phyloP scores from a whole-genome alignment of 1,140 invertebrate species.

The Coelopa frigida region DNA sequence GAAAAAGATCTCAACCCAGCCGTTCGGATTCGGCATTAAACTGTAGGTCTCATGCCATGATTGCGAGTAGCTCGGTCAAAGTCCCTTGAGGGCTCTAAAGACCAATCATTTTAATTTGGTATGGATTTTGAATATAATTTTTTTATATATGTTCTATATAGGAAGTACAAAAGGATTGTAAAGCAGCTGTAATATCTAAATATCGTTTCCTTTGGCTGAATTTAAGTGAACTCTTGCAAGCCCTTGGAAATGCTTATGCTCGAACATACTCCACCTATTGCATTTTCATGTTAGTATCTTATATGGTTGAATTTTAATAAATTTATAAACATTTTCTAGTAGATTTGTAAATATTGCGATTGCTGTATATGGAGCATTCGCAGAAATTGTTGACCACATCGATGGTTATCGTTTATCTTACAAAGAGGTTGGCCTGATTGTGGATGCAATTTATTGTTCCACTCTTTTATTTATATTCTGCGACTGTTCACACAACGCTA shows the following conservation, averaged over 20 bases:
- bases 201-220: constrained; percentile 55
- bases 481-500: constrained; percentile 54
- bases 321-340: constrained; percentile 1
- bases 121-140: too few relatives aligned
- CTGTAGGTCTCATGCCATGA: too few relatives aligned
- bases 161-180: constrained; percentile 49
- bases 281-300: constrained; percentile 50
- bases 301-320: neutral
- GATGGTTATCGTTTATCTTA: constrained; percentile 53
- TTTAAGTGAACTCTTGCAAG: constrained; percentile 53
- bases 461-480: constrained; percentile 53
- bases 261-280: constrained; percentile 55
- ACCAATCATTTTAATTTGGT: too few relatives aligned
- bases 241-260: constrained; percentile 54
- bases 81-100: too few relatives aligned
- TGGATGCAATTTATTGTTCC: constrained; percentile 52
- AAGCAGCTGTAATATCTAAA: constrained; percentile 49
- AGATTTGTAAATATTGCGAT: constrained; percentile 51
- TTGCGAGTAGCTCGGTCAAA: too few relatives aligned
- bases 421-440: constrained; percentile 56
- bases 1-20: too few relatives aligned
- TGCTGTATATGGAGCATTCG: constrained; percentile 53
- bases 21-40: too few relatives aligned
- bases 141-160: too few relatives aligned
- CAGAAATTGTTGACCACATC: constrained; percentile 50